Conservation (phyloP, 2,888 invertebrate genomes). For the Hedychridium roseum region DNA sequence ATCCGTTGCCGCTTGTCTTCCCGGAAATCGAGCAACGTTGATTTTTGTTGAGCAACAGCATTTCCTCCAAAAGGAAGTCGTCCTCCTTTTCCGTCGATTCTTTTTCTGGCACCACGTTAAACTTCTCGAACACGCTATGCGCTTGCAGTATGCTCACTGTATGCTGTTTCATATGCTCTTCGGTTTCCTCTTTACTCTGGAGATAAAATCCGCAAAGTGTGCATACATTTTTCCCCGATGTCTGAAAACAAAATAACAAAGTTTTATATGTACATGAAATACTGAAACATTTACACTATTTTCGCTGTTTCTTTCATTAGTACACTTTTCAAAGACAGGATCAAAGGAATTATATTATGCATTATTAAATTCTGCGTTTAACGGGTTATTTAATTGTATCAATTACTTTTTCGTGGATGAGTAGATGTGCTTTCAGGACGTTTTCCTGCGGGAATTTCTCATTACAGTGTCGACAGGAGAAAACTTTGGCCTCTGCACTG, state of each 20-base stretch:
- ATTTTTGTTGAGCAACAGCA: constrained; percentile 52
- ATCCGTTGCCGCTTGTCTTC: constrained; percentile 15
- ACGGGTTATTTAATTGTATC: too few species aligned
- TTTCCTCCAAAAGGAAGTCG: constrained; percentile 56
- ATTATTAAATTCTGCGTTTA: too few species aligned
- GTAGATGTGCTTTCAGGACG: constrained; percentile 53
- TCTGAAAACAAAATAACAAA: constrained; percentile 26
- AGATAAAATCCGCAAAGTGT: constrained; percentile 39
- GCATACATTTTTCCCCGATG: constrained; percentile 33
- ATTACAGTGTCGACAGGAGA: constrained; percentile 54
- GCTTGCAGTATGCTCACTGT: constrained; percentile 39
- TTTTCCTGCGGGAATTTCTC: constrained; percentile 53
- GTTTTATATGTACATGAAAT: too few species aligned
- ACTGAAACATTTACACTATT: too few species aligned
- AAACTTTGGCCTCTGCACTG: constrained; percentile 13
- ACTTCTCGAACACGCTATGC: constrained; percentile 15
- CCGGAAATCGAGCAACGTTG: constrained; percentile 23
- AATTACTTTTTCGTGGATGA: constrained; percentile 53
- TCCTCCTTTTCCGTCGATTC: constrained; percentile 42
- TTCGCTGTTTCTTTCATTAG: too few species aligned
- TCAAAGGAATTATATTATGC: too few species aligned
- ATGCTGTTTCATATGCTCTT: constrained; percentile 49
- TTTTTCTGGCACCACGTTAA: background rate
- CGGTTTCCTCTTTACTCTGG: constrained; percentile 34
- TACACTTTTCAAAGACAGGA: too few species aligned